These are phyloP conservation scores for Paralichthys olivaceus DNA, from an alignment of 2,113 vertebrate species.

Conservation along the genomic window DNA sequence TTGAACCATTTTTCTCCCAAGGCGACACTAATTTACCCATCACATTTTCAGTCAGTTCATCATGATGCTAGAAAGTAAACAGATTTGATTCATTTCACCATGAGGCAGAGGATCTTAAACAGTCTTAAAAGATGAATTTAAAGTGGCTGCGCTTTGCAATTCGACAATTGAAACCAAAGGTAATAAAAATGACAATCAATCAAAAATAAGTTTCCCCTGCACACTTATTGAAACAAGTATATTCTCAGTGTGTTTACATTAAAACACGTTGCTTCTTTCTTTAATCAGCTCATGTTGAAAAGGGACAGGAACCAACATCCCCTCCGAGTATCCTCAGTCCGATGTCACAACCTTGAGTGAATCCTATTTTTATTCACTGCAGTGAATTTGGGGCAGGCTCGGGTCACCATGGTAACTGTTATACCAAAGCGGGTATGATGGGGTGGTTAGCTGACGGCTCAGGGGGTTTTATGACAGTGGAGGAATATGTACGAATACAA, in stretches of 20 bases:
- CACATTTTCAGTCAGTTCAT: not conserved
- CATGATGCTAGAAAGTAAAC: not conserved
- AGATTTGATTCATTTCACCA: not conserved
- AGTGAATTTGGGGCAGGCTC: not conserved
- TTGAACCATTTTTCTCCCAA: not conserved
- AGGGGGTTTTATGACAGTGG: conserved; percentile 8
- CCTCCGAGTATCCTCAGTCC: not conserved
- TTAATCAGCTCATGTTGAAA: not conserved
- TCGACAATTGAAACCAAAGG: not conserved
- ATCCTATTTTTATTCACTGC: conserved; percentile 1
- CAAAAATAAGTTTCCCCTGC: not conserved
- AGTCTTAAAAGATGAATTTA: not conserved
- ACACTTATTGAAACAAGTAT: not conserved
- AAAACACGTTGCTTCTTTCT: too few relatives aligned
- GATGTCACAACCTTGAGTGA: not conserved
- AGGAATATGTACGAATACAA: not conserved
- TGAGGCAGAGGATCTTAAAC: conserved; percentile 6
- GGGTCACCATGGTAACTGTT: conserved; percentile 12
- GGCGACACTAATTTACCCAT: too few relatives aligned
- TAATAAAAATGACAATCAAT: not conserved
- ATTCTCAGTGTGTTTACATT: not conserved
- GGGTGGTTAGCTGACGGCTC: not conserved
- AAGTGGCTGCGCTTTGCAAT: not conserved
- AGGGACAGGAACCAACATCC: not conserved
- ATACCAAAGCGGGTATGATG: not conserved